Evolutionary conservation across 2,888 invertebrate species (phyloP).

Genomic region (Melikaiella ostensackeni): DNA sequence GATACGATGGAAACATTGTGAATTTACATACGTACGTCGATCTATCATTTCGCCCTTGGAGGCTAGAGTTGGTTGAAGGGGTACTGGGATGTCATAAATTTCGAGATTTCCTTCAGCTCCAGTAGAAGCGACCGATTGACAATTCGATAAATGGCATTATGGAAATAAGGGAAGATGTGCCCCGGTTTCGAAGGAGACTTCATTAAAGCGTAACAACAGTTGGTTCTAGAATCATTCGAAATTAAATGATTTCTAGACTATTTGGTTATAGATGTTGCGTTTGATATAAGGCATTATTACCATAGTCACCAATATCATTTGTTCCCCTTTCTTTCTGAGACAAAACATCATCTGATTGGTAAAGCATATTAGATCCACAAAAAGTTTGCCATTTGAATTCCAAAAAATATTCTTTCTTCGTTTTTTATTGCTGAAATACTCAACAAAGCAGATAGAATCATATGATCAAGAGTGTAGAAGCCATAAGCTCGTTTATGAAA

Average conservation of each 20-base stretch:
- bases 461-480: too few relatives aligned
- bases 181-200: background rate
- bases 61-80: background rate
- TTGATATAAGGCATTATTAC: too few relatives aligned
- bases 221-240: background rate
- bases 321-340: too few relatives aligned
- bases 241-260: background rate
- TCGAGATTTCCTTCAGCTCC: background rate
- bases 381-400: too few relatives aligned
- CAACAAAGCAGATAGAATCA: too few relatives aligned
- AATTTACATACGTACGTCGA: constrained; percentile 36
- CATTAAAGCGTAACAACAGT: background rate
- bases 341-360: too few relatives aligned
- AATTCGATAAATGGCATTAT: constrained; percentile 13
- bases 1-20: background rate
- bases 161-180: background rate
- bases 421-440: too few relatives aligned
- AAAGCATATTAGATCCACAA: too few relatives aligned
- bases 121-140: background rate
- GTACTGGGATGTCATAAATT: constrained; percentile 6
- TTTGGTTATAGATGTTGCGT: too few relatives aligned
- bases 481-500: too few relatives aligned
- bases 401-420: too few relatives aligned
- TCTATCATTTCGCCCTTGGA: constrained; percentile 15
- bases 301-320: too few relatives aligned